Conservation (phyloP, 1,140 invertebrate genomes). For the Trachymyrmex cornetzi region DNA sequence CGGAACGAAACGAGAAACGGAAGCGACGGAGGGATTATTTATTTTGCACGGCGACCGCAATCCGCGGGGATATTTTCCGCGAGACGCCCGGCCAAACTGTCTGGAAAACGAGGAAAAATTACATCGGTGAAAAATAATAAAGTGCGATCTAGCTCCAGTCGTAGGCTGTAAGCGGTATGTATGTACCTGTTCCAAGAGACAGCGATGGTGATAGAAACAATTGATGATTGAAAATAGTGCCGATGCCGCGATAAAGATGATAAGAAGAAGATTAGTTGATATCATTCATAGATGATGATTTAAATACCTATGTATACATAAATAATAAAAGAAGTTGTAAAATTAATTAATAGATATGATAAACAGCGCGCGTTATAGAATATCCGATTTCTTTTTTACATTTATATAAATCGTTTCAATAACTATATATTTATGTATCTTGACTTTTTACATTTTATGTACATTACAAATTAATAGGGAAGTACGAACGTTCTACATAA, state of each 20-base stretch:
- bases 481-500: neutral
- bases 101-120: constrained; percentile 85
- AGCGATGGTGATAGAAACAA: constrained; percentile 12
- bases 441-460: neutral
- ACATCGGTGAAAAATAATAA: constrained; percentile 81
- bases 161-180: constrained; percentile 36
- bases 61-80: constrained; percentile 79
- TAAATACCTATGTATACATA: neutral
- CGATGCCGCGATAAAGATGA: neutral
- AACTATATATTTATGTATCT: neutral
- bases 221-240: neutral
- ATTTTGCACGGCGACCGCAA: constrained; percentile 81
- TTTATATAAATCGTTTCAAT: neutral
- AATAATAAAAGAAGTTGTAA: no score
- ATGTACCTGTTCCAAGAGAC: constrained; percentile 27
- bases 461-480: neutral
- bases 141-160: constrained; percentile 59
- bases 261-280: neutral
- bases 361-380: no score
- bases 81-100: constrained; percentile 79
- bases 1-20: constrained; percentile 75
- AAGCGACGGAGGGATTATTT: constrained; percentile 83
- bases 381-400: no score
- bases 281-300: neutral
- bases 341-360: no score